These are phyloP conservation scores for Gambelia wislizenii DNA, from an alignment of 2,797 vertebrate species.

Conservation along the genomic window DNA sequence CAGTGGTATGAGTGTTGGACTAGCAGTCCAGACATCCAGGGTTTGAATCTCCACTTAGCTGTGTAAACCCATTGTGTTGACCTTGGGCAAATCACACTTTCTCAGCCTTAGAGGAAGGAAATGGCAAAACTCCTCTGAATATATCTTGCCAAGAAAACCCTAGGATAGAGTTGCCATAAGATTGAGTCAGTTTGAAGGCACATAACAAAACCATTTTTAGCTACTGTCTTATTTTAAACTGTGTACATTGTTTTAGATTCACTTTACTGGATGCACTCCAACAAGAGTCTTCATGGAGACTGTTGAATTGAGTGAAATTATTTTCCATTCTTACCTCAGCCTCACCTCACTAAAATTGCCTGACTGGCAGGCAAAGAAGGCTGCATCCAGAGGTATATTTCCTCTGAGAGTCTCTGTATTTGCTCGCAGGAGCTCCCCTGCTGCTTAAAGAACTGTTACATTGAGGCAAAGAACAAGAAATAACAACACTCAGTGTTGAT, in stretches of 20 bases:
- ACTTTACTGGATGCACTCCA: background rate
- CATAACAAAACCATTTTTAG: background rate
- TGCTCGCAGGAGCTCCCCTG: background rate
- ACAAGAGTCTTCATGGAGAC: background rate
- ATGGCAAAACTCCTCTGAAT: too few species aligned
- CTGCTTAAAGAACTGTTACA: fast-evolving
- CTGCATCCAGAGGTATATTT: background rate
- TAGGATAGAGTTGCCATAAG: background rate
- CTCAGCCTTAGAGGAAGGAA: too few species aligned
- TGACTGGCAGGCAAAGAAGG: background rate
- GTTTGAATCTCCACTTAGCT: too few species aligned
- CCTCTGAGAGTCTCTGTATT: fast-evolving
- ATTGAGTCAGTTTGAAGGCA: background rate
- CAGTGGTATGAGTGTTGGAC: too few species aligned
- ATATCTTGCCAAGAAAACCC: too few species aligned
- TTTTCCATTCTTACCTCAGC: background rate
- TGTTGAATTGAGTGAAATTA: too few species aligned
- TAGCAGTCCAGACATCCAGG: too few species aligned
- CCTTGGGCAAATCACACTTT: too few species aligned
- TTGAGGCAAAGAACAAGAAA: background rate
- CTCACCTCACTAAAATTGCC: background rate
- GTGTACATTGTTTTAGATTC: background rate
- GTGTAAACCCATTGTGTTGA: too few species aligned
- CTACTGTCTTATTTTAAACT: background rate
- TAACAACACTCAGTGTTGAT: fast-evolving